A percentile compares a stretch with the other conserved stretches of the same genome.
Evolutionary conservation across 2,888 invertebrate genomes (phyloP).

Genomic region (Matsumyia berberina): DNA sequence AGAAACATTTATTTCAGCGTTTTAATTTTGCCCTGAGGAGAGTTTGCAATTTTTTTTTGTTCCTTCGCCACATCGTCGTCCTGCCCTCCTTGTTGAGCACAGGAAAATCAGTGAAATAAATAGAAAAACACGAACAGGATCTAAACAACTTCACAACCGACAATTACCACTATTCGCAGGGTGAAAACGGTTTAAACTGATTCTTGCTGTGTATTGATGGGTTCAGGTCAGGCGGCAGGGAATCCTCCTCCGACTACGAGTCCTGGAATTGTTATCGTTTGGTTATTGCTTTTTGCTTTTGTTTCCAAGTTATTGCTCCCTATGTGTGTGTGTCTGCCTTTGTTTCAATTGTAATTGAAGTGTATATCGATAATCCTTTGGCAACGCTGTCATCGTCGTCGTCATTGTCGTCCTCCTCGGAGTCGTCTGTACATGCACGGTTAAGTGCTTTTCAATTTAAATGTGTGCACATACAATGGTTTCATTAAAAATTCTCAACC

Average conservation of each 20-base stretch:
- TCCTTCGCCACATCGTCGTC: neutral
- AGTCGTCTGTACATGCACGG: neutral
- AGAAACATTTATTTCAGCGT: conserved; percentile 75
- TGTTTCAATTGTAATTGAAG: conserved; percentile 71
- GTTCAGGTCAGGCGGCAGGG: neutral
- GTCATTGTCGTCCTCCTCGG: neutral
- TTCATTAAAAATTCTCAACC: conserved; percentile 42
- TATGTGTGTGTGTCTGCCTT: conserved; percentile 10
- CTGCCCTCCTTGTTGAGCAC: conserved; percentile 7
- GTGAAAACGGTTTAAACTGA: conserved; percentile 61
- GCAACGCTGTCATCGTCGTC: conserved; percentile 26
- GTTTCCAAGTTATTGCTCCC: conserved; percentile 56
- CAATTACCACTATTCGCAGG: conserved; percentile 74
- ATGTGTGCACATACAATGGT: conserved; percentile 41
- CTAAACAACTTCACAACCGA: conserved; percentile 73
- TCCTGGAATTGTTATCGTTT: conserved; percentile 67
- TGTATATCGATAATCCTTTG: conserved; percentile 68
- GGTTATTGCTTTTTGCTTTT: conserved; percentile 59
- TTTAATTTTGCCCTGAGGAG: conserved; percentile 75
- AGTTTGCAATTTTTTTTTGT: conserved; percentile 47
- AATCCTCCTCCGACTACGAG: conserved; percentile 28
- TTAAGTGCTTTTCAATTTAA: conserved; percentile 60
- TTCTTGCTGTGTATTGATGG: conserved; percentile 61
- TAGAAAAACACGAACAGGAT: conserved; percentile 70
- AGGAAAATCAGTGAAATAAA: conserved; percentile 74